Evolutionary conservation across 2,113 vertebrate genomes (phyloP), one percentile per base, ranked within the genome.

Genomic region (Hippocampus guttulatus): DNA sequence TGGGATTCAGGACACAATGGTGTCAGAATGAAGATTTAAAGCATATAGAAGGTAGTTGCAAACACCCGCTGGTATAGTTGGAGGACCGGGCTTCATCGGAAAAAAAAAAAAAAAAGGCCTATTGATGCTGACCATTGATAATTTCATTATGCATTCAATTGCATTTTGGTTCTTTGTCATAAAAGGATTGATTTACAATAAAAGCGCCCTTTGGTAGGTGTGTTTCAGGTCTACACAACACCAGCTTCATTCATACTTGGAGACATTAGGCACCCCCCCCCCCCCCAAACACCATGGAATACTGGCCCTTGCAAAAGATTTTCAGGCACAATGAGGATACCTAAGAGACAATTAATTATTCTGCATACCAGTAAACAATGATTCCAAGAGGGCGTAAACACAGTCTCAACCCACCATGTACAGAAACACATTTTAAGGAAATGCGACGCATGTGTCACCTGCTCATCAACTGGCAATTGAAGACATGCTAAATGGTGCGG

Each of bases 21-120:
- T 75, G 75, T 63, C 25, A 64, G 73, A 74, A 38, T 68, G 73
- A 75, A 70, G 68, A 64, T 77, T 47, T 40, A n/a, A 69, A 75
- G 60, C 27, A 14, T 57, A 40, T 27, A 57, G 69, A 51, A 81
- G 49, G n/a, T 15, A 47, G 66, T 20, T 81, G 76, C 72, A 64
- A 71, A 82, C 76, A 69, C 76, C 68, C 70, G 16, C 64, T 62
- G 77, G 52, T 75, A 45, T 61, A 40, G 60, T 57, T 63, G 81
- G 68, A 54, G 73, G 45, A 77, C 76, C 54, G 65, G 40, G 70
- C 38, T 65, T 57, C 12, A 15, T 67, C 80, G 41, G 6, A n/a
- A n/a, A n/a, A 27, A 7, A 23, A 10, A 54, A 54, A 54, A 61
- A 43, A 43, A 58, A 57, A 45, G n/a, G 40, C 45, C 68, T 65